Conservation (phyloP, 2,797 vertebrate genomes). For the Poeciliopsis paucimaculata region DNA sequence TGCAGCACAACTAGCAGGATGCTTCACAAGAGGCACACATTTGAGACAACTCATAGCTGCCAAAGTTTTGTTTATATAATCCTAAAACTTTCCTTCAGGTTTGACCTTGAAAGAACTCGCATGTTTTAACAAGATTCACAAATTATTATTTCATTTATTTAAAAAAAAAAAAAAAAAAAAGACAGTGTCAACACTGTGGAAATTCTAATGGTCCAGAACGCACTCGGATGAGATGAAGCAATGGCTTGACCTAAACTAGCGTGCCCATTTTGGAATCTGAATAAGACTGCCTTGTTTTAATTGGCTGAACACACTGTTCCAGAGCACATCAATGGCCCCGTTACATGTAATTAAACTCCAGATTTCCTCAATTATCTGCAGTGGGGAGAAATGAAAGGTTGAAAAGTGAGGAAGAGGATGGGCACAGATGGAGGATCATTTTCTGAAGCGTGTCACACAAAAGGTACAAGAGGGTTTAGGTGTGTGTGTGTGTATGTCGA, state of each 20-base stretch:
- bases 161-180: not conserved
- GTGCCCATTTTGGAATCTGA: constrained; percentile 29
- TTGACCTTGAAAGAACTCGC: constrained; percentile 7
- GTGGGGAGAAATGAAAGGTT: constrained; percentile 49
- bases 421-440: constrained; percentile 12
- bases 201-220: constrained; percentile 24
- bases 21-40: not conserved
- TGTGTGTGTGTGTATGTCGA: not conserved
- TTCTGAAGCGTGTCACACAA: constrained; percentile 20
- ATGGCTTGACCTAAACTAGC: not conserved
- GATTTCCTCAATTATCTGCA: constrained; percentile 58
- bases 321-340: constrained; percentile 40
- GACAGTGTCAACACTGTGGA: constrained; percentile 19
- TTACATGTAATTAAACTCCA: constrained; percentile 63
- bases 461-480: constrained; percentile 14
- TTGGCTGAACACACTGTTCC: constrained; percentile 51
- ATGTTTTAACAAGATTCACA: not conserved
- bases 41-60: not conserved
- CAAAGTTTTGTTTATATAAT: constrained; percentile 15
- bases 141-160: not conserved
- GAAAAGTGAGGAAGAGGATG: constrained; percentile 16
- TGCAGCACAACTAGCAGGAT: not conserved
- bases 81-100: not conserved
- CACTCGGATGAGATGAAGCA: constrained; percentile 17
- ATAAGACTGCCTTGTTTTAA: constrained; percentile 48